Base-by-base conservation (phyloP, 1,140 invertebrate genomes). In the Andricus grossulariae region DNA sequence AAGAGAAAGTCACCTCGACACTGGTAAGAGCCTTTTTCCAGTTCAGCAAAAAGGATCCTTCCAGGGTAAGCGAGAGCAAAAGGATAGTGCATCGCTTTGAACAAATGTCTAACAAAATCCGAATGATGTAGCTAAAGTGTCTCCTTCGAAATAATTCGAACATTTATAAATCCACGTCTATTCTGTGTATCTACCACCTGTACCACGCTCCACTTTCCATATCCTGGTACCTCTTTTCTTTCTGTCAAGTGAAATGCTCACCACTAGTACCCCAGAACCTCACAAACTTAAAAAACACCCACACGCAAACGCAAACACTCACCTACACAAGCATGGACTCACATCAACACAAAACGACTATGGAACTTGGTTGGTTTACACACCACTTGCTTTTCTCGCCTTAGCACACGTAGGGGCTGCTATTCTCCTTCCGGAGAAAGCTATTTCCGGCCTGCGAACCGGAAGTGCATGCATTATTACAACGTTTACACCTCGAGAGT, bases 401-500 rank as follows among this genome's bases (percentile, higher is more conserved):
- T 80, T 82, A 77, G 74, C 72, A 73, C 80, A 81, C 79, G 83
- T 81, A 83, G 79, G 75, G 74, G 75, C 55, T 60, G 60, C 73
- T 74, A 74, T 80, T 81, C 71, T 79, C 73, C 75, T 77, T 76
- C 50, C 50, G 49, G 54, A 74, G 50, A 18, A 80, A 82, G 80
- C 80, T 78, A 79, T 82, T 82, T 83, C 73, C 19, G 45, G 49
- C 54, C 71, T 25, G 73, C 45, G 57, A 15, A 71, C 25, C 70
- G 60, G 74, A 76, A 80, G 57, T 49, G 74, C 82, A 83, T 83
- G 77, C 76, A 83, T 85, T 86, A 86, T 83, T 84, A 80, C 79
- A 79, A 78, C 77, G 77, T 83, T 85, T 83, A 83, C 79, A 77
- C 76, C 81, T 72, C 72, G 32, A 51, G 76, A 81, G 70, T 83